Evolutionary conservation across 2,113 vertebrate species (phyloP), one percentile per base, ranked within the genome.

Genomic region (Python bivittatus): DNA sequence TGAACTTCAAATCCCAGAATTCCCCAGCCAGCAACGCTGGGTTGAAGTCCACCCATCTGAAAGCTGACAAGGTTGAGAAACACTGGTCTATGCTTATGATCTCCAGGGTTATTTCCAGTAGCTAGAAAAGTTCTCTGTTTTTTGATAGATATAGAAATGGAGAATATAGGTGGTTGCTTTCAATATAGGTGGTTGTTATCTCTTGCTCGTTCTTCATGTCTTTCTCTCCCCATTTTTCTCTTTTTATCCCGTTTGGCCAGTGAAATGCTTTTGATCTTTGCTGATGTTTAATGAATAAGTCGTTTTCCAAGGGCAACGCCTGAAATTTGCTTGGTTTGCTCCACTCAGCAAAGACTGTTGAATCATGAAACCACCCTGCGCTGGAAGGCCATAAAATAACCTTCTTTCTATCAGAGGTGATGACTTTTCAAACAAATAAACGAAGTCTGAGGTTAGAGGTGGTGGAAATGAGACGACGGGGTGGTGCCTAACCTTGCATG

Each of bases 341-440:
- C n/a, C 38, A 6, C 33, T 79, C 33, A 6, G 0, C 15, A 79
- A 38, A 2, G 8, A n/a, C n/a, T 79, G 15, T 53, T 2, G 84
- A 27, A 48, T 52, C 48, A 53, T 9, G 0, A 29, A 85, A 53
- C 48, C 29, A 9, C 94, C 93, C 95, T 94, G 96, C 90, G 91
- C 94, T 95, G 83, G 94, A 95, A 96, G 96, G 94, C 94, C 86
- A 92, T 95, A 97, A 97, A 97, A 96, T 96, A 97, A 98, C 96
- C 96, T 96, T 96, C 94, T 93, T 95, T 27, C 92, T 42, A 94
- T 86, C 95, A 97, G 94, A 91, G 96, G 97, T 96, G 97, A 95
- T 95, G 92, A 92, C 83, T 94, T 95, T 94, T 96, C 97, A 96
- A 97, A 79, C 33, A 79, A 72, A 72, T 20, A 38, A 79, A 38